Conservation (phyloP, 2,797 vertebrate genomes). For the Pangasius djambal region DNA sequence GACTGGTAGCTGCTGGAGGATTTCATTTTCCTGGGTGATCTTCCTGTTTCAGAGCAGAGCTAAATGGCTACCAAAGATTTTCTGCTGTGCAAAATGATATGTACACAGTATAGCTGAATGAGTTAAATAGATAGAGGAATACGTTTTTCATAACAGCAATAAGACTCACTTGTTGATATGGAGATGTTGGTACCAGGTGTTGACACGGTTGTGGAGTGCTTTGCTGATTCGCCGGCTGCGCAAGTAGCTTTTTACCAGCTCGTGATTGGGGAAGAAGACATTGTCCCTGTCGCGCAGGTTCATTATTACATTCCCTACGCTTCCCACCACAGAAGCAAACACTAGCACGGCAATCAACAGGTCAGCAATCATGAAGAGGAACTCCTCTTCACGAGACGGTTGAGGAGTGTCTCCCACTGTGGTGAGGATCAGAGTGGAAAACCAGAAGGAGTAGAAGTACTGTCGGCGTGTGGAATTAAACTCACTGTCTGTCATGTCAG, state of each 20-base stretch:
- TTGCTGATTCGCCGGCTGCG: slow-evolving; percentile 72
- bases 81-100: neutral
- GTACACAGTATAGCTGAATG: neutral
- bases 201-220: slow-evolving; percentile 77
- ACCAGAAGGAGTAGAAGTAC: slow-evolving; percentile 93
- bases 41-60: slow-evolving; percentile 69
- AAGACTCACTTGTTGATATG: slow-evolving; percentile 76
- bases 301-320: slow-evolving; percentile 83
- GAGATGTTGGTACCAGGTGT: slow-evolving; percentile 89
- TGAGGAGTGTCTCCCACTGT: slow-evolving; percentile 85
- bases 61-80: neutral
- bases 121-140: neutral
- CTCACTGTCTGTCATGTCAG: slow-evolving; percentile 71
- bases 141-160: neutral
- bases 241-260: slow-evolving; percentile 85
- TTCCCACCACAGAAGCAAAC: slow-evolving; percentile 90
- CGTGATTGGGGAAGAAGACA: slow-evolving; percentile 85
- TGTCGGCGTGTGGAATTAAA: slow-evolving; percentile 77
- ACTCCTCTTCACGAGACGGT: slow-evolving; percentile 80
- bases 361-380: slow-evolving; percentile 85
- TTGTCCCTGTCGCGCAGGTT: slow-evolving; percentile 80
- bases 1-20: slow-evolving; percentile 80
- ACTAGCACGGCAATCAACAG: slow-evolving; percentile 90
- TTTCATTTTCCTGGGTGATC: slow-evolving; percentile 84
- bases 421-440: slow-evolving; percentile 88